Base-by-base conservation (phyloP, 2,888 invertebrate species). In the Lampropteryx suffumata region DNA sequence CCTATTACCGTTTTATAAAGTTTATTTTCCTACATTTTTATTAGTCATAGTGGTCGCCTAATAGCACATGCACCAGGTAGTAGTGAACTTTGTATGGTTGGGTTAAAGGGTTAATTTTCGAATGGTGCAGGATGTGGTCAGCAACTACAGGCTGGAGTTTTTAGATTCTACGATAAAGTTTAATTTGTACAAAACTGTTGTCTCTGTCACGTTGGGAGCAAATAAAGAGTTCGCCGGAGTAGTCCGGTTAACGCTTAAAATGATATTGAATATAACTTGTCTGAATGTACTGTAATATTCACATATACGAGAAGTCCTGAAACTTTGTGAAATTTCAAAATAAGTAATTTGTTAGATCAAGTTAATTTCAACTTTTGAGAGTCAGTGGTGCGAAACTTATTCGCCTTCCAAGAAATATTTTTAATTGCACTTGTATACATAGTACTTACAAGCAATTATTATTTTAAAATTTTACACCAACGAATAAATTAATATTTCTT, bases 111-210 rank as follows among this genome's bases (percentile, higher is more conserved):
- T 51, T 40, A 14, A 50, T 40, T 50, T 54, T 48, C 4, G 14
- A 35, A 24, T 11, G 32, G 24, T 21, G 17, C 6, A 3, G 11
- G 24, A 37, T 37, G 44, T 36, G 49, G 50, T 50, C 54, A n/a
- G n/a, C n/a, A 50, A 48, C 43, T 52, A 28, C 30, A 33, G 51
- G 40, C 26, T 36, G 33, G 36, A 55, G 44, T 57, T 59, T 49
- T 57, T 49, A 49, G 50, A 56, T 61, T 55, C 34, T 27, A 39
- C 43, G 46, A 56, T 53, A 48, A 52, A 58, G 48, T 57, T 56
- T 49, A 49, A 55, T 50, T 57, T 42, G 58, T 40, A 46, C 41
- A 50, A 57, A 61, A 53, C 52, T 53, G 52, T 54, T 54, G 50
- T 56, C 45, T 46, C 36, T 55, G 57, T 57, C 54, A 47, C 42